Evolutionary conservation across 1,140 invertebrate genomes (phyloP), one percentile per base, ranked within the genome.

Genomic region (Drosophila insularis): DNA sequence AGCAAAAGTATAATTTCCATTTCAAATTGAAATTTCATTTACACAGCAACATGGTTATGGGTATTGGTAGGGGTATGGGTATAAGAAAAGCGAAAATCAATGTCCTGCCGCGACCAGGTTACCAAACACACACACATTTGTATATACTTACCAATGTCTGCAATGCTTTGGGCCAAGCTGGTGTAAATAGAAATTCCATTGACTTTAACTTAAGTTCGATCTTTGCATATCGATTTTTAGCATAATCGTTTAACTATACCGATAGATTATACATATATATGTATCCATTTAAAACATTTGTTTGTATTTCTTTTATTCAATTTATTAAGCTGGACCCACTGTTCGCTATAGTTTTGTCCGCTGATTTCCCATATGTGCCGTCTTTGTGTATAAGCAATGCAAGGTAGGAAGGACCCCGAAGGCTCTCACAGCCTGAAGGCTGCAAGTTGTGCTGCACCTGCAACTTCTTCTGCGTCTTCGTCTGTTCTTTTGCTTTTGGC

Each of bases 1-100:
- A 63, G 73, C 70, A 76, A 76, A 76, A 63, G 55, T 76, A 70
- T 76, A 76, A 76, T 76, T 76, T 76, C 74, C 74, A 76, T 70
- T 70, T 76, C 55, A 76, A 76, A 76, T 76, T 76, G 73, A 76
- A 76, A 76, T 70, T 76, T 76, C 74, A 76, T 76, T 76, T 76
- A 74, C 60, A 76, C 74, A 70, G 62, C 76, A 69, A 40, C 14
- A 27, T 27, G 27, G 27, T 0, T 27, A 5, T 27, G 27, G 27
- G 21, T 21, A 21, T n/a, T n/a, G n/a, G n/a, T n/a, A n/a, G n/a
- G 13, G 13, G n/a, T 6, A 14, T 14, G 0, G 4, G 14, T 7
- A 60, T 4, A 35, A 23, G 62, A 31, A 54, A 61, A 19, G 35
- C 5, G 46, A 17, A 50, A 27, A 55, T 39, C 60, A 70, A 59